phyloP scores from a whole-genome alignment of 2,113 vertebrate species.

The Aix galericulata region DNA sequence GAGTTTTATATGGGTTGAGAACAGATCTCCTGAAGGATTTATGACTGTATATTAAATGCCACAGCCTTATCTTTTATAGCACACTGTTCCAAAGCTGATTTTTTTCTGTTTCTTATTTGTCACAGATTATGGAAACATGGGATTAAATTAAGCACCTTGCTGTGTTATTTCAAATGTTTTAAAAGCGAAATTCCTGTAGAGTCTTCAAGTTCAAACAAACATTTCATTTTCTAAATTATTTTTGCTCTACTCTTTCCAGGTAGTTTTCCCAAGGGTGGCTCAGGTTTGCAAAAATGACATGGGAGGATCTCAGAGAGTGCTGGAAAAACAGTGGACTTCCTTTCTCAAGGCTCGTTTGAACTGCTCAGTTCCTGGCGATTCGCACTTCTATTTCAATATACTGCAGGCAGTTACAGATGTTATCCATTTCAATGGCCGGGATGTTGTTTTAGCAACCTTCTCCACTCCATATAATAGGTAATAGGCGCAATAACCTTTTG shows the following conservation, averaged over 20 bases:
- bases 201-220: neutral
- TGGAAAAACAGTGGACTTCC: constrained; percentile 99
- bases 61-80: constrained; percentile 78
- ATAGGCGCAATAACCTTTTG: neutral
- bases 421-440: constrained; percentile 89
- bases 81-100: constrained; percentile 63
- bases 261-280: constrained; percentile 95
- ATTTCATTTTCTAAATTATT: constrained; percentile 6
- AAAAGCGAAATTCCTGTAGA: neutral
- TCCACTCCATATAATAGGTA: constrained; percentile 99
- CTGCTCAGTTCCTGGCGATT: constrained; percentile 97
- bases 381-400: constrained; percentile 99
- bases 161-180: constrained; percentile 28
- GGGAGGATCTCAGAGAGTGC: constrained; percentile 94
- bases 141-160: constrained; percentile 68
- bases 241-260: constrained; percentile 75
- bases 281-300: constrained; percentile 97
- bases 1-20: constrained; percentile 77
- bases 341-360: constrained; percentile 96
- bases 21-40: constrained; percentile 80
- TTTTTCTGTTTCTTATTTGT: constrained; percentile 49
- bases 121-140: constrained; percentile 70
- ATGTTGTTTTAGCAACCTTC: constrained; percentile 96
- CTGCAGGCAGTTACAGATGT: constrained; percentile 95
- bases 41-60: constrained; percentile 76